Percentiles rank a stretch among this genome's conserved stretches.
These are phyloP conservation scores for Drosophila nebulosa DNA, from an alignment of 1,140 invertebrate species.

Conservation along the genomic window DNA sequence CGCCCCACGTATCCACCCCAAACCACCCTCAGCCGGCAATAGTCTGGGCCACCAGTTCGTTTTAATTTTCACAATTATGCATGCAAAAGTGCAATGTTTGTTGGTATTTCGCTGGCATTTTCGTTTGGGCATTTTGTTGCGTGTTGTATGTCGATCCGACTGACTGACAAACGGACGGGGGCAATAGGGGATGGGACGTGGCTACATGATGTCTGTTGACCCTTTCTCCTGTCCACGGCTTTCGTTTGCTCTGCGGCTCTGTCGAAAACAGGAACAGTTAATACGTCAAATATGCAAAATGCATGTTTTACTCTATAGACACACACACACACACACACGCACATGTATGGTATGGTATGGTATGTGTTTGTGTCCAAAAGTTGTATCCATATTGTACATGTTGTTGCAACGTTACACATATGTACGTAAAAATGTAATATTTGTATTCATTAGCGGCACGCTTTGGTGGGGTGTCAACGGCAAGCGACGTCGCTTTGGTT, in stretches of 20 bases:
- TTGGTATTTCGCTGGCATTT: constrained; percentile 55
- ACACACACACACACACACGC: constrained; percentile 18
- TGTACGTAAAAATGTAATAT: constrained; percentile 13
- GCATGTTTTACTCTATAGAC: constrained; percentile 39
- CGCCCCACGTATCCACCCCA: neutral
- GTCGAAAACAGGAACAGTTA: constrained; percentile 55
- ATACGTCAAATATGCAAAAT: constrained; percentile 69
- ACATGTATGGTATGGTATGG: no score
- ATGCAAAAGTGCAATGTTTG: constrained; percentile 76
- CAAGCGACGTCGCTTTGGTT: constrained; percentile 30
- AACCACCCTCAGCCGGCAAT: neutral
- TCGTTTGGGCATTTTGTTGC: constrained; percentile 61
- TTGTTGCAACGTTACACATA: constrained; percentile 8
- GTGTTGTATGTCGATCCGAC: constrained; percentile 32
- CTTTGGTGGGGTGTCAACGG: constrained; percentile 45
- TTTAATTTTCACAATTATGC: constrained; percentile 78
- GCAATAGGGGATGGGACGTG: no score
- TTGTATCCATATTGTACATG: constrained; percentile 42
- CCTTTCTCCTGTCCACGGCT: neutral
- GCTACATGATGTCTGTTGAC: constrained; percentile 1
- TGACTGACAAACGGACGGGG: constrained; percentile 19
- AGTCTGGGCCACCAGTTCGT: constrained; percentile 40
- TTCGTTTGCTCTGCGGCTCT: neutral
- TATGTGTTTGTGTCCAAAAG: constrained; percentile 2
- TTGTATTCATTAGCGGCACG: constrained; percentile 46